Evolutionary conservation across 1,140 invertebrate genomes (phyloP).

Genomic region (Caligus rogercresseyi): DNA sequence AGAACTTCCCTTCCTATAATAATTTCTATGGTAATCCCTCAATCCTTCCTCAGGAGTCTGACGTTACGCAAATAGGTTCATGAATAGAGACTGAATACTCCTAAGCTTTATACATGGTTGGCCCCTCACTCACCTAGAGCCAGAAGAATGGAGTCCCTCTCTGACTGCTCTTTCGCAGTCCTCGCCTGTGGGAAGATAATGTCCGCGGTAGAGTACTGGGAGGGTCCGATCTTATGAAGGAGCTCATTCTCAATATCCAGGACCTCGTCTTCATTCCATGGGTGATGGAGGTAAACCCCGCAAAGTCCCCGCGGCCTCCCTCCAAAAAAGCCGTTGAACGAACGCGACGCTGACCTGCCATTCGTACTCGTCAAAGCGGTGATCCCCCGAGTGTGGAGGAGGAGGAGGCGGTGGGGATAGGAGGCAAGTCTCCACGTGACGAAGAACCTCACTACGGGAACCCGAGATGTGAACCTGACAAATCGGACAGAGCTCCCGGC

Average conservation of each 20-base stretch:
- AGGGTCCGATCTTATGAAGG: background rate
- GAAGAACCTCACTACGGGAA: too few relatives aligned
- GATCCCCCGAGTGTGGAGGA: too few relatives aligned
- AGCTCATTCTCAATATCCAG: background rate
- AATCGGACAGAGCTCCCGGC: too few relatives aligned
- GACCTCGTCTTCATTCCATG: background rate
- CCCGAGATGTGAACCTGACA: too few relatives aligned
- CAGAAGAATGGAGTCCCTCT: background rate
- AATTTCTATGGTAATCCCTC: too few relatives aligned
- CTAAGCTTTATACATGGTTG: too few relatives aligned
- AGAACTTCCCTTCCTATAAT: too few relatives aligned
- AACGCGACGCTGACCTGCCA: background rate
- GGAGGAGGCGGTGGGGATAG: too few relatives aligned
- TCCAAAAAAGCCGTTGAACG: background rate
- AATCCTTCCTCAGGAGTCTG: too few relatives aligned
- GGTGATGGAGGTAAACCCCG: background rate
- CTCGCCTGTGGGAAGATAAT: background rate
- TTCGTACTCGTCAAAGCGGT: slow-evolving; percentile 60
- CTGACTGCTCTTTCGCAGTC: background rate
- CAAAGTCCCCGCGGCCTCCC: background rate
- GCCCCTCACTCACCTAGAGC: background rate
- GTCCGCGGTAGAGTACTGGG: background rate
- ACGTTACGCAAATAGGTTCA: too few relatives aligned
- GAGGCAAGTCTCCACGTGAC: too few relatives aligned
- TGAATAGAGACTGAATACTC: too few relatives aligned